phyloP scores from a whole-genome alignment of 1,140 invertebrate genomes.

The Anadara kagoshimensis region DNA sequence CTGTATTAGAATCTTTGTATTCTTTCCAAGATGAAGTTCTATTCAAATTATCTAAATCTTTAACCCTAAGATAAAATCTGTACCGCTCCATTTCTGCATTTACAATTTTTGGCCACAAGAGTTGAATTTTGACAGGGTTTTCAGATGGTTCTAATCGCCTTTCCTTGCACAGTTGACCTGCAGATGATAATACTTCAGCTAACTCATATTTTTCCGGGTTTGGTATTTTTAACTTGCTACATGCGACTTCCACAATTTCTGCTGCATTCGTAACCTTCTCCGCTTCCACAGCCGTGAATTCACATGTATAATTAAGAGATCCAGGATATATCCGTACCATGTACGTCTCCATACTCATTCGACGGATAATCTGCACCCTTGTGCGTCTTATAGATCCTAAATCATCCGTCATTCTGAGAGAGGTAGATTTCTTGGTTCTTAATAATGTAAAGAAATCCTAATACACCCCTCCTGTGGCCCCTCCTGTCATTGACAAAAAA shows the following conservation, averaged over 20 bases:
- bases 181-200: constrained; percentile 87
- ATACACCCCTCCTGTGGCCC: no score
- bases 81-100: constrained; percentile 55
- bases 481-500: no score
- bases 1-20: constrained; percentile 79
- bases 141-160: constrained; percentile 88
- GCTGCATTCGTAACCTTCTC: constrained; percentile 92
- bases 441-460: no score
- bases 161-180: constrained; percentile 93
- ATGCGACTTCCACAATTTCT: constrained; percentile 91
- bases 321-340: constrained; percentile 91
- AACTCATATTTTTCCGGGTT: constrained; percentile 87
- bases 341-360: constrained; percentile 71
- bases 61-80: constrained; percentile 72
- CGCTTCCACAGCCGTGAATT: constrained; percentile 92
- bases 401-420: no score
- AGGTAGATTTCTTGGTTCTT: no score
- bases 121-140: constrained; percentile 93
- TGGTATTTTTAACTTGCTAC: constrained; percentile 83
- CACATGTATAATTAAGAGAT: constrained; percentile 89
- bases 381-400: no score
- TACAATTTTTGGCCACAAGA: constrained; percentile 88
- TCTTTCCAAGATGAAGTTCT: constrained; percentile 82
- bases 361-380: constrained; percentile 52
- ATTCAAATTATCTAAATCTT: constrained; percentile 60